Conservation (phyloP, 2,888 invertebrate genomes). For the Lithophane ornitopus region DNA sequence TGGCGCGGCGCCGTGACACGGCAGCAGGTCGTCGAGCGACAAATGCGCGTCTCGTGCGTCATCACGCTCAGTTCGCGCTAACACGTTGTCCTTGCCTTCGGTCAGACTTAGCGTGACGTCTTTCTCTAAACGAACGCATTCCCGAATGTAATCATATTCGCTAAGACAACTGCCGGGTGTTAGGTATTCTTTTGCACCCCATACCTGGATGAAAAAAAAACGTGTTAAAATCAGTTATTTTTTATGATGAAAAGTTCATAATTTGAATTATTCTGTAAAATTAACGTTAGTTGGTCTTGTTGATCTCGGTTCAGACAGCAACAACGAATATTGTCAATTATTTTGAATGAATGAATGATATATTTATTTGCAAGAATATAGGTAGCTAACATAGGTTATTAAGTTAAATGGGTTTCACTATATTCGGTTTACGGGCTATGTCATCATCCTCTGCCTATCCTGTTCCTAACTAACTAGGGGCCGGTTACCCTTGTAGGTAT, state of each 20-base stretch:
- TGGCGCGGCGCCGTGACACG: conserved; percentile 93
- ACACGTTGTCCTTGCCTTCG: conserved; percentile 92
- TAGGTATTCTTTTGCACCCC: conserved; percentile 97
- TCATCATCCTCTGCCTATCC: too few relatives aligned
- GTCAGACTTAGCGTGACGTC: conserved; percentile 94
- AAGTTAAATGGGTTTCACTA: too few relatives aligned
- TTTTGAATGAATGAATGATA: too few relatives aligned
- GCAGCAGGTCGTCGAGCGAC: conserved; percentile 94
- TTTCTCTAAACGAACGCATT: conserved; percentile 97
- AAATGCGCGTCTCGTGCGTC: conserved; percentile 94
- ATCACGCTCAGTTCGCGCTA: conserved; percentile 95
- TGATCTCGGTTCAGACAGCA: not conserved
- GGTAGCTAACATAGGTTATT: too few relatives aligned
- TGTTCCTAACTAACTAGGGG: too few relatives aligned
- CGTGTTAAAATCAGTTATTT: not conserved
- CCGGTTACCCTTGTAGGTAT: too few relatives aligned
- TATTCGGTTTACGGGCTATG: too few relatives aligned
- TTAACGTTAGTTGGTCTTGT: too few relatives aligned
- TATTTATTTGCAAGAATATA: too few relatives aligned
- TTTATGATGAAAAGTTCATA: not conserved
- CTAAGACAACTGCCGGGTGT: conserved; percentile 95
- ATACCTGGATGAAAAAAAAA: conserved; percentile 89
- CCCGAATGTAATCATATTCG: conserved; percentile 98
- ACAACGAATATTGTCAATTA: not conserved
- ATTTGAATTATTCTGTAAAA: not conserved